Conservation (phyloP, 1,140 invertebrate genomes). For the Ceratosolen fusciceps region DNA sequence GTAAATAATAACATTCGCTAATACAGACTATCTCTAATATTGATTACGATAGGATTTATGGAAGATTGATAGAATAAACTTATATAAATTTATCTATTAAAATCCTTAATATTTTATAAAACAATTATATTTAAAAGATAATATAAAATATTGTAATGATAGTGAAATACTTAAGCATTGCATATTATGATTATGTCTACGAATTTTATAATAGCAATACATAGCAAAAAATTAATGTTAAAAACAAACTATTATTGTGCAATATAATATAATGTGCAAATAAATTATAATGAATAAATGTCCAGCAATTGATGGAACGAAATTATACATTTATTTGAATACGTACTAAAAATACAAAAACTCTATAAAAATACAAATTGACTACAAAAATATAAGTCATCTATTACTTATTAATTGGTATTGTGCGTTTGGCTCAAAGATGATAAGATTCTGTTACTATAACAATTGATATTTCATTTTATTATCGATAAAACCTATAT, state of each 20-base stretch:
- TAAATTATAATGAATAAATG: not conserved
- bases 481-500: slow-evolving; percentile 14
- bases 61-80: too few species aligned
- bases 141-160: too few species aligned
- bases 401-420: slow-evolving; percentile 59
- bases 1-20: too few species aligned
- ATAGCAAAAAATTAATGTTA: slow-evolving; percentile 28
- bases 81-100: too few species aligned
- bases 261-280: slow-evolving; percentile 43
- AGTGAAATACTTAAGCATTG: too few species aligned
- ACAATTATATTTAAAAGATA: too few species aligned
- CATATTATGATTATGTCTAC: too few species aligned
- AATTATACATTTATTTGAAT: not conserved
- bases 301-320: slow-evolving; percentile 32
- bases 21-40: too few species aligned
- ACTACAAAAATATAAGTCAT: not conserved
- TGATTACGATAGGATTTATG: too few species aligned
- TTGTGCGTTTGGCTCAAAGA: slow-evolving; percentile 70
- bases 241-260: slow-evolving; percentile 36
- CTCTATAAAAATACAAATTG: not conserved
- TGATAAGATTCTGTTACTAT: slow-evolving; percentile 21
- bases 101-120: too few species aligned
- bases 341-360: not conserved
- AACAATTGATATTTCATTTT: slow-evolving; percentile 27
- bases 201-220: too few species aligned